Conservation (phyloP, 2,888 invertebrate genomes). For the Microdon myrmicae region DNA sequence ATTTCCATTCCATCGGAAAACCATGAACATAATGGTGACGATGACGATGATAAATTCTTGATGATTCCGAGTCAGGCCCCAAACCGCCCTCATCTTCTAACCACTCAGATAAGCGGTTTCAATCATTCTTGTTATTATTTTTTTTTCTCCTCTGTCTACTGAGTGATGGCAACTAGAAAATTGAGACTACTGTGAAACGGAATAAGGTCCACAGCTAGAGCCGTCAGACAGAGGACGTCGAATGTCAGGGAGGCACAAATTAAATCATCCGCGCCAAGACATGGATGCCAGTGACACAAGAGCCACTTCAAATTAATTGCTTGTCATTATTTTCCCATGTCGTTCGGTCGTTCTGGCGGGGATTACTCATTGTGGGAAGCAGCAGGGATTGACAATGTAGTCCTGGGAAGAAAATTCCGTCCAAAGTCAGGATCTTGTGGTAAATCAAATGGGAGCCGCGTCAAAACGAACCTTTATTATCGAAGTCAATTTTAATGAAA, state of each 20-base stretch:
- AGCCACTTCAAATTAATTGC: conserved; percentile 56
- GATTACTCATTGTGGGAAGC: conserved; percentile 10
- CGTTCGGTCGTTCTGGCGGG: conserved; percentile 21
- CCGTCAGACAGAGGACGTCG: neutral
- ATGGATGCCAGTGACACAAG: conserved; percentile 55
- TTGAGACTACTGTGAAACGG: conserved; percentile 41
- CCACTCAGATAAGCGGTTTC: conserved; percentile 9
- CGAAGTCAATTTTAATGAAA: conserved; percentile 37
- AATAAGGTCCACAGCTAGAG: conserved; percentile 11
- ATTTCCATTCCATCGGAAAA: conserved; percentile 26
- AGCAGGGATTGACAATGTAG: too few relatives aligned
- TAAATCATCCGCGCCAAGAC: conserved; percentile 49
- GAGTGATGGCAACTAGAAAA: conserved; percentile 45
- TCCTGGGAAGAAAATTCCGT: too few relatives aligned
- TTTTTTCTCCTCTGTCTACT: conserved; percentile 23
- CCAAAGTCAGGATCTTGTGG: too few relatives aligned
- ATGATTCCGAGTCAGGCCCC: conserved; percentile 35
- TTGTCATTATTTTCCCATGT: conserved; percentile 54
- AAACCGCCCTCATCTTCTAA: too few relatives aligned
- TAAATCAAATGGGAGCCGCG: conserved; percentile 7
- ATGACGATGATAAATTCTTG: conserved; percentile 47
- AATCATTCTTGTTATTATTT: conserved; percentile 2
- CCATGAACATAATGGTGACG: conserved; percentile 24
- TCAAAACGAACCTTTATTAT: conserved; percentile 34
- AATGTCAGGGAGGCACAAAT: conserved; percentile 29